These are phyloP conservation scores for Caenorhabditis sp. DNA, from an alignment of 2,888 invertebrate genomes.

Conservation along the genomic window DNA sequence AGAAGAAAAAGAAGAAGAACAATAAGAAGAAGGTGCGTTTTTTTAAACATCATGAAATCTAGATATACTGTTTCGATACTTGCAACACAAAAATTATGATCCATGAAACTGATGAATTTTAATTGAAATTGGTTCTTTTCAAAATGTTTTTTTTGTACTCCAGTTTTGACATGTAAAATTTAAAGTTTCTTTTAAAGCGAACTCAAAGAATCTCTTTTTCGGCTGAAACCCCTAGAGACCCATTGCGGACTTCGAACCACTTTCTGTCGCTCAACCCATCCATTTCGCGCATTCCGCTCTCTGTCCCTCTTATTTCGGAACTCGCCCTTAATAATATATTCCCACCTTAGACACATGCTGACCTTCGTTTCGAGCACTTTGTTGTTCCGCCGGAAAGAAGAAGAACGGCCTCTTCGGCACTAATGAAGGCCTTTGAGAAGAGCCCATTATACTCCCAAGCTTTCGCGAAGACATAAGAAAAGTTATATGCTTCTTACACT, in stretches of 20 bases:
- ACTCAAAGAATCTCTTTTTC: constrained; percentile 21
- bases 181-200: constrained; percentile 4
- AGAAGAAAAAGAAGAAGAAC: constrained; percentile 77
- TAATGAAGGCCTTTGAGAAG: constrained; percentile 8
- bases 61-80: too few species aligned
- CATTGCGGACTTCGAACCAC: constrained; percentile 31
- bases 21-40: constrained; percentile 74
- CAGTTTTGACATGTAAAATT: too few species aligned
- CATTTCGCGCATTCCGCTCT: constrained; percentile 34
- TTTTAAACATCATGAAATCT: constrained; percentile 5
- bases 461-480: neutral
- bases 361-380: neutral
- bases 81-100: too few species aligned
- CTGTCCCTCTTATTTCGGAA: neutral
- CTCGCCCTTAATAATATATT: constrained; percentile 24
- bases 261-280: constrained; percentile 33
- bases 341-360: constrained; percentile 6
- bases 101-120: too few species aligned
- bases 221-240: constrained; percentile 29
- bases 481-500: neutral
- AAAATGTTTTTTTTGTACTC: too few species aligned
- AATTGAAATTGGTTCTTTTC: neutral
- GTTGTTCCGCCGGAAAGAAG: neutral
- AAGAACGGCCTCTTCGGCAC: constrained; percentile 2
- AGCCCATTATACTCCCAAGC: neutral